Evolutionary conservation across 2,888 invertebrate genomes (phyloP), one percentile per base, ranked within the genome.

Genomic region (Pheosia tremula): DNA sequence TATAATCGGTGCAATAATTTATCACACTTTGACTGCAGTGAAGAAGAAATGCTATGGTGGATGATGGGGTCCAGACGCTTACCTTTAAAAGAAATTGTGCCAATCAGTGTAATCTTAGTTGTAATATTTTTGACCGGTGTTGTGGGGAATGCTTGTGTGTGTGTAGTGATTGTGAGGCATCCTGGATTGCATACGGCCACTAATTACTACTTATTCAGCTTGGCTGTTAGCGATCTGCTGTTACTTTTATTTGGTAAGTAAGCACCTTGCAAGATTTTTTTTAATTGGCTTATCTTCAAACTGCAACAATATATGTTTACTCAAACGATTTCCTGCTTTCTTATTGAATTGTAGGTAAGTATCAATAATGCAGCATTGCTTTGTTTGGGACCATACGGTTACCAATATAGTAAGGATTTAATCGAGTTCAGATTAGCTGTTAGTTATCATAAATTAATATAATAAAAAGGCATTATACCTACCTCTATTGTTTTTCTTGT

Each of bases 151-250:
- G 89, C 97, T 8, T 95, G 96, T 69, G 97, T 98, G 6, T 98
- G 98, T 85, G 94, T 97, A 38, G 98, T 98, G 36, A 98, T 98
- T 66, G 95, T 96, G 10, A 95, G 95, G 64, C 97, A 98, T 79
- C 94, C 96, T 0, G 95, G 96, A 13, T 95, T 98, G 95, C 98
- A 97, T 80, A 97, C 98, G 0, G 97, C 98, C 0, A 98, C 98
- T 0, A 98, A 98, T 86, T 98, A 97, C 86, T 98, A 98, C 84
- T 94, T 98, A 59, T 97, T 98, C 90, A 98, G 97, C 87, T 92
- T 98, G 86, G 97, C 98, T 57, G 95, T 98, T 38, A 98, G 98
- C 57, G 98, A 98, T 90, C 91, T 98, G 54, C 95, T 96, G 61
- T 94, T 98, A 70, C 94, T 98, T 36, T 85, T 97, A 56, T 95